Conservation (phyloP, 2,888 invertebrate genomes). For the Agonopterix arenella region DNA sequence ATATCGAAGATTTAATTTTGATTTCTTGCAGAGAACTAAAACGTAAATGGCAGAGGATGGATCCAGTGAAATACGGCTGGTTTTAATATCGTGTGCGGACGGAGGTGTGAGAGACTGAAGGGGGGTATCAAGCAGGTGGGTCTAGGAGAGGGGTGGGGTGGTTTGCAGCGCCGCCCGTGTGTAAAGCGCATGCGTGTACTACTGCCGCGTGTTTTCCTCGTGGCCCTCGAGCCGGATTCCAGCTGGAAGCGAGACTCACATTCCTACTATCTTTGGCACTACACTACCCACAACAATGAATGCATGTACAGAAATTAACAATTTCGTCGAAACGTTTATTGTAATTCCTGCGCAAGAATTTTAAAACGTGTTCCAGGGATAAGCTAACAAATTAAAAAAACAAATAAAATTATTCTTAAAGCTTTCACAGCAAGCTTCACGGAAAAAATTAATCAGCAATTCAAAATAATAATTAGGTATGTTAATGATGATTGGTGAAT, state of each 20-base stretch:
- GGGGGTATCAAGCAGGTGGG: conserved; percentile 22
- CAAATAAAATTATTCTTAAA: no score
- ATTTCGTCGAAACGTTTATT: no score
- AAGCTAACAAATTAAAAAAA: no score
- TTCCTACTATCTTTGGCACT: conserved; percentile 3
- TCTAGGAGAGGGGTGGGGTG: conserved; percentile 21
- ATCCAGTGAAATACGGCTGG: conserved; percentile 54
- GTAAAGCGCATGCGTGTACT: conserved; percentile 58
- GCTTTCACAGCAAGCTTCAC: no score
- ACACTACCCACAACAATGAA: neutral
- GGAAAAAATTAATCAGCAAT: no score
- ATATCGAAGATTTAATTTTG: conserved; percentile 44
- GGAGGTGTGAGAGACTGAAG: conserved; percentile 29
- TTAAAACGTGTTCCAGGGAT: no score
- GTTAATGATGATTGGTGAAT: no score
- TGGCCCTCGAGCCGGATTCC: conserved; percentile 21
- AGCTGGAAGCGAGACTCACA: conserved; percentile 5
- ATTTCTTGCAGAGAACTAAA: conserved; percentile 43
- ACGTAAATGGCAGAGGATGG: conserved; percentile 46
- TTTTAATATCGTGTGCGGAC: conserved; percentile 50
- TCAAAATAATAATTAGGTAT: no score
- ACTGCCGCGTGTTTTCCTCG: conserved; percentile 64
- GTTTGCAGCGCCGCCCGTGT: conserved; percentile 14
- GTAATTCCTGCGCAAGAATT: no score
- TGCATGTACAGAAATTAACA: neutral